phyloP scores from a whole-genome alignment of 2,888 invertebrate species.

The Cosmopolites sordidus region DNA sequence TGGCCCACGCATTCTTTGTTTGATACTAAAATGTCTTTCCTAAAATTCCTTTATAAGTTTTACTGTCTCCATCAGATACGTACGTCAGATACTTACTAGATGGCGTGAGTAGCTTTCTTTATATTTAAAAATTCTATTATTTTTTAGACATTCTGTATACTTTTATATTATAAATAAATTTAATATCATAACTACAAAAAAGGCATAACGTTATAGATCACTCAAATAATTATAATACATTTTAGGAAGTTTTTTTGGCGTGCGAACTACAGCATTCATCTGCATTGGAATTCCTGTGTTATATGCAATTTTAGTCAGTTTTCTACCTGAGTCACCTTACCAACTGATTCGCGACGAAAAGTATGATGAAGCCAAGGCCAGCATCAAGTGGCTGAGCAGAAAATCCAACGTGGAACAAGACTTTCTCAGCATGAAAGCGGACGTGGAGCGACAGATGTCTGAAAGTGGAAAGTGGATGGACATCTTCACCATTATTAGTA shows the following conservation, averaged over 20 bases:
- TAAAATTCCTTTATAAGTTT: too few species aligned
- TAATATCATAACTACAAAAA: too few species aligned
- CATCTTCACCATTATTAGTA: constrained; percentile 35
- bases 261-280: constrained; percentile 11
- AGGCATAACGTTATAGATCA: too few species aligned
- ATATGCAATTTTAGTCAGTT: constrained; percentile 33
- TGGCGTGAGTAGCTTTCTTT: too few species aligned
- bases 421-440: constrained; percentile 32
- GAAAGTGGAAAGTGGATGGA: constrained; percentile 41
- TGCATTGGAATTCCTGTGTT: constrained; percentile 15
- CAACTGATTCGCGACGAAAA: constrained; percentile 35
- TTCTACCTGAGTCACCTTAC: constrained; percentile 55
- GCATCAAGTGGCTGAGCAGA: constrained; percentile 33
- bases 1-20: too few species aligned
- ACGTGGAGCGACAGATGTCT: constrained; percentile 39
- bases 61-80: too few species aligned
- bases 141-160: too few species aligned
- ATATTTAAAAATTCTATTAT: too few species aligned
- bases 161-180: too few species aligned
- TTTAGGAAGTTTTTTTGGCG: constrained; percentile 18
- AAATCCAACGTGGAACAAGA: constrained; percentile 34
- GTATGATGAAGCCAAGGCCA: constrained; percentile 32
- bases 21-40: too few species aligned
- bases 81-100: too few species aligned
- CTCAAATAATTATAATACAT: too few species aligned